Conservation (phyloP, 2,888 invertebrate species). For the Oconnorella tubifera region DNA sequence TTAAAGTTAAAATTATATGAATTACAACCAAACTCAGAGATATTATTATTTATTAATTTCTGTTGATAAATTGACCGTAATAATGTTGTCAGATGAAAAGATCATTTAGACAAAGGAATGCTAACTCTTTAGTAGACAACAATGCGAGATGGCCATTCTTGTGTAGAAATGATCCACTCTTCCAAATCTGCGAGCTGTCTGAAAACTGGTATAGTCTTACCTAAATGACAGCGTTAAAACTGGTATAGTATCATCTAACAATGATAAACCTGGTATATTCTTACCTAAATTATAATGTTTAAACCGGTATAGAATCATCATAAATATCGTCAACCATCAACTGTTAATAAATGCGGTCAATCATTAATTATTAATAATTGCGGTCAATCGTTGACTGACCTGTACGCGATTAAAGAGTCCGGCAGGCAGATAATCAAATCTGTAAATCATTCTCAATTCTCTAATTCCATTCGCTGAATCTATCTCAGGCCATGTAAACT, state of each 20-base stretch:
- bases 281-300: too few species aligned
- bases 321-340: background rate
- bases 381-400: too few species aligned
- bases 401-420: constrained; percentile 54
- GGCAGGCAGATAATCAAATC: constrained; percentile 53
- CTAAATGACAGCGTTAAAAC: too few species aligned
- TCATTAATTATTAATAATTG: too few species aligned
- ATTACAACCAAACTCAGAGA: background rate
- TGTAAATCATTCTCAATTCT: constrained; percentile 46
- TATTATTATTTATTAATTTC: too few species aligned
- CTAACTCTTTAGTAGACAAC: constrained; percentile 17
- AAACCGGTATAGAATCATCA: background rate
- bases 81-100: too few species aligned
- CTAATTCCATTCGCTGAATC: constrained; percentile 5
- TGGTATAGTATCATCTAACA: too few species aligned
- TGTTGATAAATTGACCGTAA: too few species aligned
- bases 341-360: too few species aligned
- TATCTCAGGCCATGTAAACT: constrained; percentile 47
- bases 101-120: too few species aligned
- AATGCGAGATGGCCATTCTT: constrained; percentile 53
- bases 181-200: constrained; percentile 52
- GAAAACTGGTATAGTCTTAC: constrained; percentile 51
- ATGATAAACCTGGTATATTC: too few species aligned
- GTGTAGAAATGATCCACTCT: constrained; percentile 50
- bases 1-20: background rate